Evolutionary conservation across 2,113 vertebrate genomes (phyloP).

Genomic region (Himantopus leucocephalus): DNA sequence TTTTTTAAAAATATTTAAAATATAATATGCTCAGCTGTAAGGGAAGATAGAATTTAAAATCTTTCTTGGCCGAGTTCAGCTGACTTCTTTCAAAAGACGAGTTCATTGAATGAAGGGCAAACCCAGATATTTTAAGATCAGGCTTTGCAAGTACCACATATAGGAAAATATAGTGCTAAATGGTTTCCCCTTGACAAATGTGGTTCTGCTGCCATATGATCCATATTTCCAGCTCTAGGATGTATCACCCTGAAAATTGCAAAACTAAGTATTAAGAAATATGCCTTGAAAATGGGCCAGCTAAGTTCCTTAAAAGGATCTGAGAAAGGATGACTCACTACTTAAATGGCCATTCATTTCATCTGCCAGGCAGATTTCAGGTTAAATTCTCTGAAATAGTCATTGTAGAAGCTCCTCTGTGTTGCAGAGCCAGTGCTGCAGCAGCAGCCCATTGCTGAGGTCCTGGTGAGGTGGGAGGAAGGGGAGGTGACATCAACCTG

Average conservation of each 20-base stretch:
- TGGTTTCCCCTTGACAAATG: background rate
- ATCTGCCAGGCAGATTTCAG: background rate
- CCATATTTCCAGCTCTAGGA: background rate
- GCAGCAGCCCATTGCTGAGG: background rate
- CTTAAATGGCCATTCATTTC: background rate
- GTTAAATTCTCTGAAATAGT: background rate
- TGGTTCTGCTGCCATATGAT: background rate
- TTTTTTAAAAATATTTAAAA: background rate
- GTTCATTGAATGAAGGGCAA: background rate
- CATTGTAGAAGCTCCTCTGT: background rate
- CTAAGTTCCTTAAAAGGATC: conserved; percentile 14
- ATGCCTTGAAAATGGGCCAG: background rate
- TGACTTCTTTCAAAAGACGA: background rate
- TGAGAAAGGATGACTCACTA: background rate
- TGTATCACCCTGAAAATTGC: background rate
- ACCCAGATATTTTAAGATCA: background rate
- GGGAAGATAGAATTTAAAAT: background rate
- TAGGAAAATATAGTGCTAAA: background rate
- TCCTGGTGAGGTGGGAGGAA: background rate
- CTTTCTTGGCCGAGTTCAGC: background rate
- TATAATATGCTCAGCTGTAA: background rate
- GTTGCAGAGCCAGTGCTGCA: background rate
- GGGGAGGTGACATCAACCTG: background rate
- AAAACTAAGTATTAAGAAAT: conserved; percentile 23
- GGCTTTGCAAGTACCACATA: background rate